Evolutionary conservation across 2,113 vertebrate genomes (phyloP).

Genomic region (Scartelaos histophorus): DNA sequence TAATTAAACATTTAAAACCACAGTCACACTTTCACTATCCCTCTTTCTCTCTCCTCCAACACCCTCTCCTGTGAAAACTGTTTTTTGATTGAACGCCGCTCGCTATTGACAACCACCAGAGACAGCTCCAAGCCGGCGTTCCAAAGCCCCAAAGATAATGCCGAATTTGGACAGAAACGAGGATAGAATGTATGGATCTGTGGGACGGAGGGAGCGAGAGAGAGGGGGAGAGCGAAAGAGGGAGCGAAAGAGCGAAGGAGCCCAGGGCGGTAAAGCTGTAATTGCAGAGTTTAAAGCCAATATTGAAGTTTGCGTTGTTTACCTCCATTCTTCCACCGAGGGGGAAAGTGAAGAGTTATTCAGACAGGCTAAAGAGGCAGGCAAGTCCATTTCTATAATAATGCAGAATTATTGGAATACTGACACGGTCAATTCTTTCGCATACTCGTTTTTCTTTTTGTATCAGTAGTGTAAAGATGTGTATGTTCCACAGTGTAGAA

Average conservation of each 20-base stretch:
- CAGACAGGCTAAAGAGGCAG: slow-evolving; percentile 18
- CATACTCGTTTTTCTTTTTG: too few relatives aligned
- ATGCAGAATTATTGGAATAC: not conserved
- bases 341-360: slow-evolving; percentile 27
- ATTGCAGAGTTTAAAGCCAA: slow-evolving; percentile 46
- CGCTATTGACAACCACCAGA: slow-evolving; percentile 52
- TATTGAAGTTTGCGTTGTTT: slow-evolving; percentile 52
- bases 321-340: slow-evolving; percentile 33
- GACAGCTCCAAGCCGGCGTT: slow-evolving; percentile 15
- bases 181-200: slow-evolving; percentile 38
- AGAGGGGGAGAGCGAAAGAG: slow-evolving; percentile 9
- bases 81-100: slow-evolving; percentile 51
- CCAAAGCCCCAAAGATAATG: slow-evolving; percentile 28
- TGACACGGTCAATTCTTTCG: not conserved
- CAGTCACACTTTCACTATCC: not conserved
- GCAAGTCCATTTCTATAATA: not conserved
- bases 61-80: slow-evolving; percentile 60
- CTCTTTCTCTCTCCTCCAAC: slow-evolving; percentile 28
- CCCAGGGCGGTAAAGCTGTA: slow-evolving; percentile 38
- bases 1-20: not conserved
- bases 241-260: slow-evolving; percentile 7
- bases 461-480: too few relatives aligned
- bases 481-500: too few relatives aligned
- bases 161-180: slow-evolving; percentile 43
- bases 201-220: not conserved